A percentile compares a stretch with the other conserved stretches of the same genome.
Conservation (phyloP, 2,888 invertebrate genomes). For the Syrphus vitripennis region DNA sequence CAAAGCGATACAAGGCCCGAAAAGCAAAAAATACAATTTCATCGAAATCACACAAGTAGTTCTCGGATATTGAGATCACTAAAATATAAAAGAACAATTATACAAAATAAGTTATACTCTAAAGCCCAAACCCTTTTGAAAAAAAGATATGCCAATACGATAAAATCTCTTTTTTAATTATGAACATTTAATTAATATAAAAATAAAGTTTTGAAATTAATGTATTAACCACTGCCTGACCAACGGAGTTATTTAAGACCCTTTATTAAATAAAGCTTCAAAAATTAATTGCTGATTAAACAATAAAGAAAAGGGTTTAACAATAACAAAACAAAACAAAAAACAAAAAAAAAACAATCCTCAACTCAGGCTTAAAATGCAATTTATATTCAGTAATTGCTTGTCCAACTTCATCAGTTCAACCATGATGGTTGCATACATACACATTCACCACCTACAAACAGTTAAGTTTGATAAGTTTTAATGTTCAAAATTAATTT, state of each 20-base stretch:
- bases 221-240: background rate
- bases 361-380: slow-evolving; percentile 39
- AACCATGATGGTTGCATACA: no score
- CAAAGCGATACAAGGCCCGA: no score
- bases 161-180: no score
- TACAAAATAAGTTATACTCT: no score
- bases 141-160: no score
- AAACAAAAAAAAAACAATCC: slow-evolving; percentile 19
- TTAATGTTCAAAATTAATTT: slow-evolving; percentile 68
- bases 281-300: slow-evolving; percentile 7
- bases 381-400: slow-evolving; percentile 68
- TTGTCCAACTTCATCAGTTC: slow-evolving; percentile 30
- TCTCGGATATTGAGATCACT: no score
- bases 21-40: no score
- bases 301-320: background rate
- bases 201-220: background rate
- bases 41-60: no score
- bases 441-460: background rate
- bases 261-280: background rate
- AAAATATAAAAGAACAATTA: no score
- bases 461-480: slow-evolving; percentile 66
- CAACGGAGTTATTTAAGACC: background rate
- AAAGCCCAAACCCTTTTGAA: no score
- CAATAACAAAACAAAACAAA: slow-evolving; percentile 41
- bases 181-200: background rate